Conservation (phyloP, 2,888 invertebrate species). For the Trichopoda pennipes region DNA sequence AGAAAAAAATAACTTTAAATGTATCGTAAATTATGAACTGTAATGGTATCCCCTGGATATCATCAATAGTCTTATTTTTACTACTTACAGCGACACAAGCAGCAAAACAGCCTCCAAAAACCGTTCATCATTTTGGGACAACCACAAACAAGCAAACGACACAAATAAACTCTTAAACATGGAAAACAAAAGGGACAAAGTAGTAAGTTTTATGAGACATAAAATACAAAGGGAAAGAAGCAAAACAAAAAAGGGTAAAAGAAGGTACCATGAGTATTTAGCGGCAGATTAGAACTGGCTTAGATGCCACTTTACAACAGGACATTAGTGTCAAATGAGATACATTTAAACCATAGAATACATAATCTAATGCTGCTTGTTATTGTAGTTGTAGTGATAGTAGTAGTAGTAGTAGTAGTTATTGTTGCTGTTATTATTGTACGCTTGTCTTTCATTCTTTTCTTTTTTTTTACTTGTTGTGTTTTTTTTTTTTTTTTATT, state of each 20-base stretch:
- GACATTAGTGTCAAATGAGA: conserved; percentile 70
- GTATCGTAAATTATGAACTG: conserved; percentile 67
- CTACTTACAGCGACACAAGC: background rate
- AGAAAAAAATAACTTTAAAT: too few relatives aligned
- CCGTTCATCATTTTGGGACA: conserved; percentile 57
- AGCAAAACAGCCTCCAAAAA: conserved; percentile 30
- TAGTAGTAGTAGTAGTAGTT: background rate
- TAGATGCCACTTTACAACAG: conserved; percentile 68
- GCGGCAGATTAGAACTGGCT: conserved; percentile 66
- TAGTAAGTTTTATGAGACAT: conserved; percentile 62
- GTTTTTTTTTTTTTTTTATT: background rate
- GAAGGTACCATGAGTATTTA: conserved; percentile 16
- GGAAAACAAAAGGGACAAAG: conserved; percentile 48
- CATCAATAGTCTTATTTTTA: conserved; percentile 45
- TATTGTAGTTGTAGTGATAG: too few relatives aligned
- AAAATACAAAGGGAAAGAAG: background rate
- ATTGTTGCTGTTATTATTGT: conserved; percentile 1
- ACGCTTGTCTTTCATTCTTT: background rate
- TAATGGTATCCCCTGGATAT: conserved; percentile 60
- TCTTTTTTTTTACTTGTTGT: too few relatives aligned
- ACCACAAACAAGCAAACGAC: conserved; percentile 29
- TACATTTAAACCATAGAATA: conserved; percentile 69
- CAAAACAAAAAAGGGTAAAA: conserved; percentile 43
- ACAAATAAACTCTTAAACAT: conserved; percentile 14
- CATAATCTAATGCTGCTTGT: conserved; percentile 51